These are phyloP conservation scores for Erebia epiphron DNA, from an alignment of 2,888 invertebrate genomes.

Conservation along the genomic window DNA sequence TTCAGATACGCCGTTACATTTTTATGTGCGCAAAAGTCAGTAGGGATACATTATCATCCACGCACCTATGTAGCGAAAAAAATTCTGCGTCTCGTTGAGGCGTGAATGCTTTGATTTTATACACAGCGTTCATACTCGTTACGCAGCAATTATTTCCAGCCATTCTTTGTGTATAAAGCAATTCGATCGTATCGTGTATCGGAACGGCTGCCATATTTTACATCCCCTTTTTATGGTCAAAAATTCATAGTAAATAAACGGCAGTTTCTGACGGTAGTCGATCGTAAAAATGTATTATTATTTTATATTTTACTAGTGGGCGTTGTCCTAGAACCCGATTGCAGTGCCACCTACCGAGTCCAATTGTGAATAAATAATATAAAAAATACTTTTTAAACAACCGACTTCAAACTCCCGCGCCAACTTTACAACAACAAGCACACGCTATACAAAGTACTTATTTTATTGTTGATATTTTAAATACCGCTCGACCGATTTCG, in stretches of 20 bases:
- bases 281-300: neutral
- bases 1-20: neutral
- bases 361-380: no score
- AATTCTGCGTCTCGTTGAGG: neutral
- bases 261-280: neutral
- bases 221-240: slow-evolving; percentile 7
- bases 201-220: neutral
- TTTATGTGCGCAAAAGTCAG: neutral
- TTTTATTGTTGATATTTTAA: no score
- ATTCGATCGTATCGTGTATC: slow-evolving; percentile 10
- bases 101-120: slow-evolving; percentile 22
- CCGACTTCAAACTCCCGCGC: no score
- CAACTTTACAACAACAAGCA: no score
- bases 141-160: slow-evolving; percentile 25
- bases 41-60: neutral
- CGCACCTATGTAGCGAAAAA: neutral
- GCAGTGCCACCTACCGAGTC: no score
- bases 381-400: no score
- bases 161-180: slow-evolving; percentile 8
- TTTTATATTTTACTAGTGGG: neutral
- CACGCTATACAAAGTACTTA: no score
- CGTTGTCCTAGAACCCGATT: neutral
- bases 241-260: slow-evolving; percentile 18
- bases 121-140: slow-evolving; percentile 3
- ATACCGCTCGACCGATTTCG: no score